Evolutionary conservation across 2,113 vertebrate genomes (phyloP), one percentile per base, ranked within the genome.

Genomic region (Datnioides undecimradiatus): DNA sequence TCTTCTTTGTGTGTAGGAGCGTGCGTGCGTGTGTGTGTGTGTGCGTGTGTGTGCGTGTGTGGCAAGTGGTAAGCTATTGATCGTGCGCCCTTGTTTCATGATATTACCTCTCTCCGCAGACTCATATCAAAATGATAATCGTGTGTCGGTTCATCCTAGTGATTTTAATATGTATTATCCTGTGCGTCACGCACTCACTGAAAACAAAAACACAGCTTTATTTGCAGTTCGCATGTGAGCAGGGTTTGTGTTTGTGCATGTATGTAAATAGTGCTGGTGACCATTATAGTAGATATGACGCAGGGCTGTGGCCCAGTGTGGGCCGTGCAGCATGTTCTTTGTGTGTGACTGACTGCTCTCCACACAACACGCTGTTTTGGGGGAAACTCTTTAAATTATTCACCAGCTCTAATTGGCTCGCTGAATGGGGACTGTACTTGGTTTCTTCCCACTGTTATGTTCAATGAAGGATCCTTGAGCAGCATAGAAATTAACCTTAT

Each of bases 361-460:
- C 36, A 48, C 79, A 84, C 63, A 83, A 76, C 41, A 58, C 34
- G 12, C 48, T 69, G 79, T 89, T 91, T 86, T 51, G 68, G 77
- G 73, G 82, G 62, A 88, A 87, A 77, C 73, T 81, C 62, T 67
- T 79, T 92, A 38, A 90, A 92, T 92, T 91, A 93, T 92, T 92
- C 87, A 93, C 8, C 57, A 71, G 68, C 72, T 90, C 73, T 92
- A 90, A 91, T 91, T 91, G 79, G 52, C 65, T 13, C 0, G 48
- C 60, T 91, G 80, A 89, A 90, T 75, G 67, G 77, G 49, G 57
- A 71, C 75, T 84, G 65, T 65, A 82, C 76, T 71, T 59, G 49
- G 62, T 90, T 90, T 88, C 77, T 80, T 46, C 55, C 63, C 29
- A 33, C 71, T 65, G 57, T 43, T 55, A 25, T 67, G 27, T 31